Evolutionary conservation across 2,888 invertebrate species (phyloP).

Genomic region (Leptopilina myrica): DNA sequence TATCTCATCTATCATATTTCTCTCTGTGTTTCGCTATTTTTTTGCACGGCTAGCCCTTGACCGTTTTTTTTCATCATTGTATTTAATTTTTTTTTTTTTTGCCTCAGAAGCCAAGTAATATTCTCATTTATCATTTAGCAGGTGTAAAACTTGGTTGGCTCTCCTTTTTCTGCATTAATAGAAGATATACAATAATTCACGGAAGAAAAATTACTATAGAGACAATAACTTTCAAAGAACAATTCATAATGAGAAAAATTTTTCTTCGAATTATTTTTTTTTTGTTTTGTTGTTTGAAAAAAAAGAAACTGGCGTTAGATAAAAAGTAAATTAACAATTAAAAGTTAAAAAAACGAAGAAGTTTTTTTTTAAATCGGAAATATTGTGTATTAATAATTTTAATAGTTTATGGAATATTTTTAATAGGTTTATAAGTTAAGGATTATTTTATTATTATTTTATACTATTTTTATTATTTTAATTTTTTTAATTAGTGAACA

Average conservation of each 20-base stretch:
- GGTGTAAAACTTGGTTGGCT: neutral
- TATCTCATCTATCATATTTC: conserved; percentile 3
- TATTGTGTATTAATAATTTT: too few species aligned
- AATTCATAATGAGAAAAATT: neutral
- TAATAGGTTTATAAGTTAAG: too few species aligned
- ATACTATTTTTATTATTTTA: too few species aligned
- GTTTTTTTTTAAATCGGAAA: too few species aligned
- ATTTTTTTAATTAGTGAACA: too few species aligned
- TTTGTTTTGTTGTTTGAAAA: too few species aligned
- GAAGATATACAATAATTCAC: conserved; percentile 5
- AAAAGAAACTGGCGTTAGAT: too few species aligned
- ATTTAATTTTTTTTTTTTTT: conserved; percentile 10
- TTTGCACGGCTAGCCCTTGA: neutral
- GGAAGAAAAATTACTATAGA: conserved; percentile 10
- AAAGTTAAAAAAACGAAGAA: too few species aligned
- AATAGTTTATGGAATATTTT: too few species aligned
- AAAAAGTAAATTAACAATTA: too few species aligned
- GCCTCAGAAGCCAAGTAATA: conserved; percentile 29
- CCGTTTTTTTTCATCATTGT: neutral
- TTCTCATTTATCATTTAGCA: conserved; percentile 36
- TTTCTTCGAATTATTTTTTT: too few species aligned
- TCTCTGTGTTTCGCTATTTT: neutral
- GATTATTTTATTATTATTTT: too few species aligned
- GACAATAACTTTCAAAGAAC: neutral
- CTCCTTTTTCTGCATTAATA: conserved; percentile 32